Base-by-base conservation (phyloP, 37 sponge, comb jelly and placozoan species). In the Tethya wilhelma region DNA sequence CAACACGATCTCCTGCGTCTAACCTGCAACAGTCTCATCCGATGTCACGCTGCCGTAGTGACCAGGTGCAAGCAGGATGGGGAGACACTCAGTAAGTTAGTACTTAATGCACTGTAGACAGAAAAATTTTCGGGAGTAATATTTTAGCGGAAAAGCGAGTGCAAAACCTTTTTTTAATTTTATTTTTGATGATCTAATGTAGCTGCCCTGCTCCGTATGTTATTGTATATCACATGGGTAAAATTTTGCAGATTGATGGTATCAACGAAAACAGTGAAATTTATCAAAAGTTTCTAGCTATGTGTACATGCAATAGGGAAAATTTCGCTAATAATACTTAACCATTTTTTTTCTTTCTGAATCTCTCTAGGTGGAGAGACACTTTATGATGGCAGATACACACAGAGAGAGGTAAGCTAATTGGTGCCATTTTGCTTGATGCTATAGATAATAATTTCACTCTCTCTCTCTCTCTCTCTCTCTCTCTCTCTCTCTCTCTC, bases 301-400 rank as follows among this genome's bases (percentile, higher is more conserved):
- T n/a, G n/a, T n/a, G n/a, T n/a, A n/a, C n/a, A n/a, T n/a, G n/a
- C n/a, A n/a, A n/a, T n/a, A n/a, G n/a, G n/a, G n/a, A n/a, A n/a
- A n/a, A n/a, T n/a, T n/a, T n/a, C n/a, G n/a, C n/a, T n/a, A n/a
- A n/a, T n/a, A n/a, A n/a, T n/a, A n/a, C n/a, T n/a, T n/a, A n/a
- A n/a, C n/a, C n/a, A n/a, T n/a, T n/a, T n/a, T n/a, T n/a, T n/a
- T n/a, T n/a, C n/a, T n/a, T n/a, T n/a, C n/a, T n/a, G n/a, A n/a
- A n/a, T n/a, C n/a, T 20, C 34, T 69, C 0, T 44, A 88, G 89
- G 38, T 41, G 79, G 85, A 30, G 77, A 75, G 4, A 74, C 63
- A 26, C 64, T 87, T 34, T 42, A 74, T 38, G 93, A 89, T 75
- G 93, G 89, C 0, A 66, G 83, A 42, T 93, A 88, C 79, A 81